Evolutionary conservation across 2,888 invertebrate species (phyloP).

Genomic region (Orchestes rusci): DNA sequence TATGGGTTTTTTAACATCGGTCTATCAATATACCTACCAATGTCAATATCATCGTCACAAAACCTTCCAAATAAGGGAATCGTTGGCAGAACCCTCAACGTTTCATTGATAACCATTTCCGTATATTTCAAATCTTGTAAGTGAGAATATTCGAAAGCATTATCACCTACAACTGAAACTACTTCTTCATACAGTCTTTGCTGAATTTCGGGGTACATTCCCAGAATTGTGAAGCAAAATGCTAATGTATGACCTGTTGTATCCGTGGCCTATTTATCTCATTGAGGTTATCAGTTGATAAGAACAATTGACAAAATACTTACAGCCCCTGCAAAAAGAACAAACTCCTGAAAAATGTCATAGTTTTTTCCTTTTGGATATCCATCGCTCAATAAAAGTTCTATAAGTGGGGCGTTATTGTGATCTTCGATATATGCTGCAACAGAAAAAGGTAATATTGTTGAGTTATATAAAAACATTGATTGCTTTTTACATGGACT

Average conservation of each 20-base stretch:
- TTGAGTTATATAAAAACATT: too few species aligned
- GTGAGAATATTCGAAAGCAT: background rate
- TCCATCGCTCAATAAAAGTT: background rate
- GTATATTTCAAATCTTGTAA: background rate
- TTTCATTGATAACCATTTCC: slow-evolving; percentile 3
- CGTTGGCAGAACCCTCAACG: slow-evolving; percentile 2
- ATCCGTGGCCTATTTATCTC: slow-evolving; percentile 20
- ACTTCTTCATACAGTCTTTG: slow-evolving; percentile 15
- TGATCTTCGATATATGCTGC: background rate
- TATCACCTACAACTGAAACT: background rate
- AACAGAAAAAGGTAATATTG: background rate
- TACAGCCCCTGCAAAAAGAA: slow-evolving; percentile 9
- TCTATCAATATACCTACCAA: slow-evolving; percentile 1
- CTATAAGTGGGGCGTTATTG: background rate
- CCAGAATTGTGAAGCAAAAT: slow-evolving; percentile 13
- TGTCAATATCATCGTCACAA: slow-evolving; percentile 3
- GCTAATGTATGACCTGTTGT: slow-evolving; percentile 16
- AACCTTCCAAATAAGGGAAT: slow-evolving; percentile 5
- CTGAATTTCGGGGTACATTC: slow-evolving; percentile 19
- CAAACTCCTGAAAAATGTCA: slow-evolving; percentile 6
- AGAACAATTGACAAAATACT: slow-evolving; percentile 1
- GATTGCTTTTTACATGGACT: slow-evolving; percentile 3
- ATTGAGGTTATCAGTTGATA: too few species aligned
- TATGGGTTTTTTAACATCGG: too few species aligned
- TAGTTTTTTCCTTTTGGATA: background rate